Evolutionary conservation across 1,140 invertebrate genomes (phyloP).

Genomic region (Zophobas morio): DNA sequence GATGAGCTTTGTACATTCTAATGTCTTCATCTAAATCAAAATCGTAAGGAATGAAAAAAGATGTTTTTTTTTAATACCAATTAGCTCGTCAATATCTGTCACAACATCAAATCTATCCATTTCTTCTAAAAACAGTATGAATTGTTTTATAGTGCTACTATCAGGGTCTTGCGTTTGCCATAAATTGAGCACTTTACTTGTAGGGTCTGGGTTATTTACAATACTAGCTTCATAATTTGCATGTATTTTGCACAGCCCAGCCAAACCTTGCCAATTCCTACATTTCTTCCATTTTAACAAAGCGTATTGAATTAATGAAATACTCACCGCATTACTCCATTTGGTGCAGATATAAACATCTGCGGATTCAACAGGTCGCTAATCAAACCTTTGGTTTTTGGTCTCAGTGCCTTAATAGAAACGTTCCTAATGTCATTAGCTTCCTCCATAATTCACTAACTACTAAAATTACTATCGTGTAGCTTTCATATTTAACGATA

Average conservation of each 20-base stretch:
- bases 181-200: conserved; percentile 69
- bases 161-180: conserved; percentile 67
- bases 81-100: conserved; percentile 71
- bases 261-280: conserved; percentile 80
- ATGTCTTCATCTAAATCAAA: conserved; percentile 60
- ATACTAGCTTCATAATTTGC: conserved; percentile 69
- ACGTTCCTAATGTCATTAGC: conserved; percentile 26
- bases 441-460: conserved; percentile 39
- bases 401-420: conserved; percentile 66
- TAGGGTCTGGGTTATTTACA: conserved; percentile 70
- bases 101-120: conserved; percentile 79
- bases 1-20: conserved; percentile 58
- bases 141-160: conserved; percentile 69
- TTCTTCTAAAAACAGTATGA: conserved; percentile 71
- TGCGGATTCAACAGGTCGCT: conserved; percentile 73
- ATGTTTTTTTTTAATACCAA: conserved; percentile 68
- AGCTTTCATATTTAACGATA: not conserved
- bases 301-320: not conserved
- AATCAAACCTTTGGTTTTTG: conserved; percentile 68
- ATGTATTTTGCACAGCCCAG: conserved; percentile 70
- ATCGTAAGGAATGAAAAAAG: not conserved
- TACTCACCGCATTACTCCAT: conserved; percentile 71
- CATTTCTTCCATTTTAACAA: not conserved
- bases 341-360: conserved; percentile 73
- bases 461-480: not conserved